Base-by-base conservation (phyloP, 2,113 vertebrate genomes). In the Riparia riparia region DNA sequence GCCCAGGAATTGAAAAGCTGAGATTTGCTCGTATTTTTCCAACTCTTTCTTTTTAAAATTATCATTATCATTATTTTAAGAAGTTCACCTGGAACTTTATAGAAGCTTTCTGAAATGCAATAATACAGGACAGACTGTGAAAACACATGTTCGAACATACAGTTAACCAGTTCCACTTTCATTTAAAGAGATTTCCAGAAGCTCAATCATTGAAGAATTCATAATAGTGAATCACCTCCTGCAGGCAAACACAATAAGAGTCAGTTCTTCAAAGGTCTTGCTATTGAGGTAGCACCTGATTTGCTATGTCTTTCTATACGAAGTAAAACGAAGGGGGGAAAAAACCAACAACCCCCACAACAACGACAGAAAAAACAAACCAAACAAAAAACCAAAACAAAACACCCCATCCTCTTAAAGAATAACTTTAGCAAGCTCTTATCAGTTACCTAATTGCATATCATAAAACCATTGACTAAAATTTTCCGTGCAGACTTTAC, bases 161-260 rank as follows among this genome's bases (percentile, higher is more conserved):
- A 96, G 95, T 97, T 97, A 98, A 97, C 96, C 79, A 93, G 89
- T 97, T 97, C 95, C 89, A 97, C 93, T 98, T 98, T 97, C 89
- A 96, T 97, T 97, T 97, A 96, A 97, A 98, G 95, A 97, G 87
- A 93, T 97, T 97, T 98, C 97, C 97, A 98, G 97, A 98, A 98
- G 96, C 92, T 89, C 71, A 82, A 95, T 92, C 87, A 95, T 89
- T 96, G 97, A 97, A 93, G 82, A 97, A 96, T 96, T 96, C 95
- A 82, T 93, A 97, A 96, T 95, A 96, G 94, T 86, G 96, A 96
- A 97, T 97, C 81, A 73, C 71, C 94, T 96, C 95, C 96, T 94
- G 89, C 94, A 94, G 95, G 90, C 96, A 87, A 71, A 82, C 95
- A 95, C 96, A 97, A 73, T 74, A 92, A 96, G 79, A 89, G 93